These are phyloP conservation scores for Paragorgia papillata DNA, from an alignment of 92 coral and sea anemone genomes.

Conservation along the genomic window DNA sequence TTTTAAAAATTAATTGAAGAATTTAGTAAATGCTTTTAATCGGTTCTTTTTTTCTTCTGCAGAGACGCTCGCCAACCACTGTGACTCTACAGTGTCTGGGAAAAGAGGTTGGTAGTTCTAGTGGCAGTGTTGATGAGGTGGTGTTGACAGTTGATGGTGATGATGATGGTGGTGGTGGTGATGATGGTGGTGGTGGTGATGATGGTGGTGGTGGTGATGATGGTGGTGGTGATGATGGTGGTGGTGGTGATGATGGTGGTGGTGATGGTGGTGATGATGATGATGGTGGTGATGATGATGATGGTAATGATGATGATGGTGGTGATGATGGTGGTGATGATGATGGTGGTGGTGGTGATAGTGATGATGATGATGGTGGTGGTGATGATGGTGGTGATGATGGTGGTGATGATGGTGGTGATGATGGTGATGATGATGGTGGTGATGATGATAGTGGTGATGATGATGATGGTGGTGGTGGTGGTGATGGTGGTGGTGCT, in stretches of 20 bases:
- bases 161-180: neutral
- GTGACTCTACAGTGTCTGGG: slow-evolving; percentile 71
- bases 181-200: neutral
- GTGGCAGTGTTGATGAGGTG: neutral
- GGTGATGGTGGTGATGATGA: neutral
- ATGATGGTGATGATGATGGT: neutral
- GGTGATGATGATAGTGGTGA: neutral
- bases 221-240: too few relatives aligned
- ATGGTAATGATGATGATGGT: neutral
- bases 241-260: neutral
- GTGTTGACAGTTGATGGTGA: neutral
- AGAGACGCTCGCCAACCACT: slow-evolving; percentile 93
- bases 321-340: neutral
- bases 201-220: neutral
- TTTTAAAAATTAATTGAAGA: neutral
- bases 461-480: neutral
- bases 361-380: neutral
- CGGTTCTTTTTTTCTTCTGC: neutral
- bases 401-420: neutral
- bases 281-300: neutral
- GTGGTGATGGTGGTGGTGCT: neutral
- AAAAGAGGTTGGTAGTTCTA: slow-evolving; percentile 58
- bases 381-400: neutral
- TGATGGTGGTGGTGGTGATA: neutral
- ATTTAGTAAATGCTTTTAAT: neutral